Percentiles rank a stretch among this genome's conserved stretches.
Evolutionary conservation across 2,888 invertebrate genomes (phyloP).

Genomic region (Zele albiditarsus): DNA sequence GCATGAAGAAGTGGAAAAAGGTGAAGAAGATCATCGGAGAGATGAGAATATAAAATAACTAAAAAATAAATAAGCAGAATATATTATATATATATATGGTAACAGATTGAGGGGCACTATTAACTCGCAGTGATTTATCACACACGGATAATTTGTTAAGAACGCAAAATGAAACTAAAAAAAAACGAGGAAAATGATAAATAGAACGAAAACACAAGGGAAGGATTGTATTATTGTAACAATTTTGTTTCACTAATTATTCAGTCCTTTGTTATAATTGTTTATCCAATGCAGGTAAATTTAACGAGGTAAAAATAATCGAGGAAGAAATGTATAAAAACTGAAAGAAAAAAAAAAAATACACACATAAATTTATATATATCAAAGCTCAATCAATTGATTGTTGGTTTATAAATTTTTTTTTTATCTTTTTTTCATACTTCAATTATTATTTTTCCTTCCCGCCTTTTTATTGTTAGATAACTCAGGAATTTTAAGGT

Average conservation of each 20-base stretch:
- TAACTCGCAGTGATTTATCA: slow-evolving; percentile 21
- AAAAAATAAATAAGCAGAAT: background rate
- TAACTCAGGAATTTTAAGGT: background rate
- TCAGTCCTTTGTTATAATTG: slow-evolving; percentile 19
- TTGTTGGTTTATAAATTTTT: background rate
- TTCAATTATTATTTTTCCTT: too few relatives aligned
- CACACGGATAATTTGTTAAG: slow-evolving; percentile 24
- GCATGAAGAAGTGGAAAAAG: background rate
- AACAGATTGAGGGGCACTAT: slow-evolving; percentile 5
- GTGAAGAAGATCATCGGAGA: background rate
- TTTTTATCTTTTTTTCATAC: background rate
- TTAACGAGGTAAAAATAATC: slow-evolving; percentile 6
- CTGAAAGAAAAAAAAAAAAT: slow-evolving; percentile 36
- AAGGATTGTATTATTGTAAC: slow-evolving; percentile 61
- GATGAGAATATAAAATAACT: too few relatives aligned
- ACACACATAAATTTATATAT: slow-evolving; percentile 11
- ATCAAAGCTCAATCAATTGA: background rate
- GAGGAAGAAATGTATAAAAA: slow-evolving; percentile 20
- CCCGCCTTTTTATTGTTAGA: background rate
- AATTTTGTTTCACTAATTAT: slow-evolving; percentile 30
- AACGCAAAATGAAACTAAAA: slow-evolving; percentile 47
- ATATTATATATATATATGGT: slow-evolving; percentile 2
- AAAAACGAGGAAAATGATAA: slow-evolving; percentile 60
- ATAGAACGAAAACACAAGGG: slow-evolving; percentile 2
- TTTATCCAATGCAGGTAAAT: slow-evolving; percentile 19